Conservation (phyloP, 2,797 vertebrate species). For the Aselliscus stoliczkanus region DNA sequence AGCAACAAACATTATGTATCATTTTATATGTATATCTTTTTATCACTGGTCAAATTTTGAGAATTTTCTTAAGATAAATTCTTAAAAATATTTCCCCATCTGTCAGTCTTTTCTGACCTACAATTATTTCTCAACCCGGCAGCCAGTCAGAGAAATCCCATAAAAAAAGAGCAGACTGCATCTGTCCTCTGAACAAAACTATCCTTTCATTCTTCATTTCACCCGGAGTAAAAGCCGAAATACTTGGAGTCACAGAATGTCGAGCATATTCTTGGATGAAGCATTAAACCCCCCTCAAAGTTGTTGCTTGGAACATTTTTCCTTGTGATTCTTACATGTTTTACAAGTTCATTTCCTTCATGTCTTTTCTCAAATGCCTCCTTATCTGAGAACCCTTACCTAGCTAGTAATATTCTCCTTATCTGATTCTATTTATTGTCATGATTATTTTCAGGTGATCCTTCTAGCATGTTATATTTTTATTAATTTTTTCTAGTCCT, state of each 20-base stretch:
- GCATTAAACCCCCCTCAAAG: rapidly evolving
- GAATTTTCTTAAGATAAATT: not conserved
- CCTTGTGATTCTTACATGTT: not conserved
- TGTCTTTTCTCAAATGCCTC: not conserved
- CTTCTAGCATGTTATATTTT: not conserved
- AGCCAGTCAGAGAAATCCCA: not conserved
- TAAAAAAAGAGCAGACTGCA: not conserved
- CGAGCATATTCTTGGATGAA: not conserved
- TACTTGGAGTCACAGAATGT: not conserved
- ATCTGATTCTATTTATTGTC: not conserved
- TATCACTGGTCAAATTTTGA: not conserved
- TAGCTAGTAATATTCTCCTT: not conserved
- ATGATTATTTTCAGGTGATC: too few relatives aligned
- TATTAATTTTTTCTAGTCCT: not conserved
- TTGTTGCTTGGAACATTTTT: not conserved
- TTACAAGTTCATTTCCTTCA: not conserved
- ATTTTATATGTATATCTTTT: not conserved
- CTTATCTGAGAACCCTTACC: not conserved
- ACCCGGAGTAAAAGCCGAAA: not conserved
- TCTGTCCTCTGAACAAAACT: not conserved
- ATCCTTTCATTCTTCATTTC: not conserved
- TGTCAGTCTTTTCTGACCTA: not conserved
- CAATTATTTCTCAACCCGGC: not conserved
- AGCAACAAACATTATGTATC: not conserved
- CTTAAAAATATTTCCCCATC: not conserved